A percentile compares a stretch with the other conserved stretches of the same genome.
Evolutionary conservation across 1,140 invertebrate genomes (phyloP).

Genomic region (Nephotettix cincticeps): DNA sequence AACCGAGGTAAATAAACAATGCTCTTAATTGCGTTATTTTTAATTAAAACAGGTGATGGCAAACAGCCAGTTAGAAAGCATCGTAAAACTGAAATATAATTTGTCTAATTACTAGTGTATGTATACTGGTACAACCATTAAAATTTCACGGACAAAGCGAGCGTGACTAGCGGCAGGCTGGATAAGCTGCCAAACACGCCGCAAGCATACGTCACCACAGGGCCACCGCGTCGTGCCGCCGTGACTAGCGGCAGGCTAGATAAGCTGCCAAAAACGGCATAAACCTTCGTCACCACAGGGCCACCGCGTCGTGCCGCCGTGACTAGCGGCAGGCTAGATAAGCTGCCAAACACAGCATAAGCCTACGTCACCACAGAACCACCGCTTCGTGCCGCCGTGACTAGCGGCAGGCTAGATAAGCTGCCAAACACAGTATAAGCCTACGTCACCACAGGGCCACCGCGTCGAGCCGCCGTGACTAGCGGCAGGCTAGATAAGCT

Average conservation of each 20-base stretch:
- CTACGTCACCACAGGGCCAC: not conserved
- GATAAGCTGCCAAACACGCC: slow-evolving; percentile 1
- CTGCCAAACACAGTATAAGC: not conserved
- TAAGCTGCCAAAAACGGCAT: not conserved
- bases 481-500: too few relatives aligned
- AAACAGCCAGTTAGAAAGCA: slow-evolving; percentile 10
- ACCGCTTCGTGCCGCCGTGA: not conserved
- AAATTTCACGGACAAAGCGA: not conserved
- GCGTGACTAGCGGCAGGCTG: not conserved
- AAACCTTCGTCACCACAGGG: not conserved
- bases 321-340: not conserved
- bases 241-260: not conserved
- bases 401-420: not conserved
- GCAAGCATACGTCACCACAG: not conserved
- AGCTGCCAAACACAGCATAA: not conserved
- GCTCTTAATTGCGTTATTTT: not conserved
- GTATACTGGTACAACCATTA: not conserved
- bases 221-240: not conserved
- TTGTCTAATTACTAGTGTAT: slow-evolving; percentile 5
- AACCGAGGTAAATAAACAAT: not conserved
- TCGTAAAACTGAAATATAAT: slow-evolving; percentile 10
- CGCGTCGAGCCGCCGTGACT: too few relatives aligned
- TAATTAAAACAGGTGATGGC: slow-evolving; percentile 5
- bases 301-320: not conserved
- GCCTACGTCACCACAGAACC: not conserved